These are phyloP conservation scores for Boloria selene DNA, from an alignment of 2,888 invertebrate species.

Conservation along the genomic window DNA sequence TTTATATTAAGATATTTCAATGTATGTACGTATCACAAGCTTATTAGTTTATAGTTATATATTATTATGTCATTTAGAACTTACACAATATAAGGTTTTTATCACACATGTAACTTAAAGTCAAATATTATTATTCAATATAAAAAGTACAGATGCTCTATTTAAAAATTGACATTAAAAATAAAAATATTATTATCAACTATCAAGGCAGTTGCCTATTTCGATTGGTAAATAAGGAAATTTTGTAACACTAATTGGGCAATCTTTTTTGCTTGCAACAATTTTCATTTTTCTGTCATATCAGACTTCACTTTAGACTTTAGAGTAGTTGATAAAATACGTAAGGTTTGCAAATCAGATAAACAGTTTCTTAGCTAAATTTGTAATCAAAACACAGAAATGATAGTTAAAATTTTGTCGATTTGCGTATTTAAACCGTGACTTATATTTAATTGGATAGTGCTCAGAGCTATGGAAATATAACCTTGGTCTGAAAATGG, in stretches of 20 bases:
- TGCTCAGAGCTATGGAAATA: constrained; percentile 29
- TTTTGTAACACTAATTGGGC: constrained; percentile 19
- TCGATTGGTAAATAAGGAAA: constrained; percentile 10
- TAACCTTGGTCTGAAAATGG: constrained; percentile 47
- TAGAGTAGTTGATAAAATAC: constrained; percentile 25
- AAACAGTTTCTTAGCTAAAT: constrained; percentile 24
- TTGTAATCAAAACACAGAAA: constrained; percentile 18
- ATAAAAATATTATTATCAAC: background rate
- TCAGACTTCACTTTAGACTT: background rate
- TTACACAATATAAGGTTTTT: no score
- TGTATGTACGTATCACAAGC: no score
- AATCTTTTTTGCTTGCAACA: constrained; percentile 24
- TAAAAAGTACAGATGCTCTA: no score
- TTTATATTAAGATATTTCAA: no score
- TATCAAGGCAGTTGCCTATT: background rate
- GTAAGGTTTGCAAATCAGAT: constrained; percentile 21
- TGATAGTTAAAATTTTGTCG: constrained; percentile 17
- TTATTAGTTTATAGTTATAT: no score
- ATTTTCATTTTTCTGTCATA: constrained; percentile 27
- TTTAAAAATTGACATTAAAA: no score
- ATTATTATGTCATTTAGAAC: no score
- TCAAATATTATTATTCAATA: no score
- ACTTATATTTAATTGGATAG: constrained; percentile 10
- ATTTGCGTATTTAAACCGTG: constrained; percentile 12
- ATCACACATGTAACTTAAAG: no score